Base-by-base conservation (phyloP, 2,113 vertebrate genomes). In the Scatophagus argus region DNA sequence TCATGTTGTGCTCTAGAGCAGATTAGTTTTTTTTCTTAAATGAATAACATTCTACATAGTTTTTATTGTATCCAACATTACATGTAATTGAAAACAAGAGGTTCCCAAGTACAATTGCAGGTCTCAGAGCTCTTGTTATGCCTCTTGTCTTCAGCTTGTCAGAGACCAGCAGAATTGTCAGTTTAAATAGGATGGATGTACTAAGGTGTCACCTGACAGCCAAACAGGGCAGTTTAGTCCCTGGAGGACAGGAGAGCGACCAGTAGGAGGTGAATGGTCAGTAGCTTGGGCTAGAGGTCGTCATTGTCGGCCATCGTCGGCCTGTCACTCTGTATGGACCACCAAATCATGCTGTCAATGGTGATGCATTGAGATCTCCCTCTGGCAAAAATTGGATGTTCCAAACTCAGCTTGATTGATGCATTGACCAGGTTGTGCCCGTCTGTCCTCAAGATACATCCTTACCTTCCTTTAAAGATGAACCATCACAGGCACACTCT, bases 261-360 rank as follows among this genome's bases (percentile, higher is more conserved):
- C 60, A 60, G 38, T 25, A 66, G 65, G 70, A 81, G 77, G 89
- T 76, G 84, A 82, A 78, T 69, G 79, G 87, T 25, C 86, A 79
- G 81, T 49, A 67, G 84, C 23, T 70, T 19, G 70, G 84, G 67
- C 77, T 79, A 83, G 87, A 87, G 85, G 75, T 89, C 84, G 56
- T 59, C 76, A 23, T 65, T n/a, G 73, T 71, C 54, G 59, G 70
- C 76, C 80, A 73, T 61, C 74, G 79, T 61, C 51, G 6, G 82
- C 81, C 68, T 85, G 90, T 91, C 86, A 88, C 74, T 90, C 54
- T 44, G 76, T 86, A 89, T 82, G 68, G 80, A 36, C 77, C 84
- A 58, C 87, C 92, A 92, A 93, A 94, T 94, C 91, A 93, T 86
- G 85, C 89, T 93, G 91, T 94, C 93, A 92, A 88, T 93, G 91